phyloP scores from a whole-genome alignment of 2,113 vertebrate genomes.

The Brachyistius frenatus region DNA sequence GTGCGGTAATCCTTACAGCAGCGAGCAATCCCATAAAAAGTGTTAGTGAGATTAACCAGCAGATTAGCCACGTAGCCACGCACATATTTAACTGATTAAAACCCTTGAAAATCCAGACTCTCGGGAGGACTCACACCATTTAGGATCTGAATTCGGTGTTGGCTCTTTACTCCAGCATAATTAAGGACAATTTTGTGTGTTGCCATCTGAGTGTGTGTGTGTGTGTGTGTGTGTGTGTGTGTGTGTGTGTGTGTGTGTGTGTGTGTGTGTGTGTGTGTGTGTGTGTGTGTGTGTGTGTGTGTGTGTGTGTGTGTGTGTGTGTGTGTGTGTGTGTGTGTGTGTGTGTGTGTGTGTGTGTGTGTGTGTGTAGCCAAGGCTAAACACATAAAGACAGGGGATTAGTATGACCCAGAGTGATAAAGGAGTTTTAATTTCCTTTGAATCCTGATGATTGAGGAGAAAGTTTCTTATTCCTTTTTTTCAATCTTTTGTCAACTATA shows the following conservation, averaged over 20 bases:
- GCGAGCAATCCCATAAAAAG: constrained; percentile 81
- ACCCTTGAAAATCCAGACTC: constrained; percentile 72
- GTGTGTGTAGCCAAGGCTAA: constrained; percentile 28
- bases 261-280: constrained; percentile 17
- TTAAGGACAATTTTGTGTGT: constrained; percentile 49
- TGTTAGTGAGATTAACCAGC: constrained; percentile 81
- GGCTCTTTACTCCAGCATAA: constrained; percentile 59
- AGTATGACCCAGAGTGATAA: constrained; percentile 33
- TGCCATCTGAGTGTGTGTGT: constrained; percentile 18
- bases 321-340: constrained; percentile 15
- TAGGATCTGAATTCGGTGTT: constrained; percentile 57
- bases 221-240: constrained; percentile 15
- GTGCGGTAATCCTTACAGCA: constrained; percentile 73
- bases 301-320: constrained; percentile 24
- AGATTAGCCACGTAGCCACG: constrained; percentile 81
- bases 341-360: constrained; percentile 32
- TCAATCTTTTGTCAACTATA: constrained; percentile 9
- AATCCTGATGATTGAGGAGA: constrained; percentile 52
- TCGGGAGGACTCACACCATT: constrained; percentile 61
- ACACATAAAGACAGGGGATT: constrained; percentile 54
- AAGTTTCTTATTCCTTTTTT: constrained; percentile 22
- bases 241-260: constrained; percentile 37
- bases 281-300: constrained; percentile 37
- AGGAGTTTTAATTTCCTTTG: constrained; percentile 55
- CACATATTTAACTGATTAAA: constrained; percentile 82